These are phyloP conservation scores for Thomomys bottae DNA, from an alignment of 2,113 vertebrate species.

Conservation along the genomic window DNA sequence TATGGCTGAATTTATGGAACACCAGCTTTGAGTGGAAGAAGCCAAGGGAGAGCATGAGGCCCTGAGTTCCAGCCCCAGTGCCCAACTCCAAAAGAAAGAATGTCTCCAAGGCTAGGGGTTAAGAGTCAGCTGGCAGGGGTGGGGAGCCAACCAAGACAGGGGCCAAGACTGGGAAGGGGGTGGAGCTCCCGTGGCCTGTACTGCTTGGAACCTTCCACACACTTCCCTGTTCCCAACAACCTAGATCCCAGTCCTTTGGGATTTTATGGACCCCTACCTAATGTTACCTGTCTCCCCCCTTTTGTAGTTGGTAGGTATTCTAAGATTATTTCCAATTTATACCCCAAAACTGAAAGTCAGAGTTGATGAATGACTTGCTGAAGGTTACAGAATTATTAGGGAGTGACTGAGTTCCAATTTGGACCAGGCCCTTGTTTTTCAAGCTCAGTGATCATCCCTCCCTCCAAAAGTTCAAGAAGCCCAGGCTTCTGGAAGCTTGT, in stretches of 20 bases:
- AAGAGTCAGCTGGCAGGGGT: neutral
- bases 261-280: neutral
- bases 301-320: too few species aligned
- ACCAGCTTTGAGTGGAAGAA: too few species aligned
- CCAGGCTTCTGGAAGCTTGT: neutral
- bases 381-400: neutral
- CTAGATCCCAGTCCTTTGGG: neutral
- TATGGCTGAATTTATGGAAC: too few species aligned
- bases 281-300: neutral
- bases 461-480: neutral
- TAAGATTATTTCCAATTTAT: neutral
- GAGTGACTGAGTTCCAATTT: neutral
- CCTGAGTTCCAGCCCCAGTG: too few species aligned
- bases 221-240: neutral
- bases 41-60: too few species aligned
- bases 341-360: neutral
- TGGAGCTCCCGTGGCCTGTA: too few species aligned
- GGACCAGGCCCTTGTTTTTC: neutral
- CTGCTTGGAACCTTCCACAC: neutral
- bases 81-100: too few species aligned
- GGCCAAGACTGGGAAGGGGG: too few species aligned
- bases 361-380: neutral
- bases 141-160: too few species aligned
- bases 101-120: neutral
- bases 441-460: neutral